phyloP scores from a whole-genome alignment of 2,888 invertebrate genomes.

The Trachelus stipa region DNA sequence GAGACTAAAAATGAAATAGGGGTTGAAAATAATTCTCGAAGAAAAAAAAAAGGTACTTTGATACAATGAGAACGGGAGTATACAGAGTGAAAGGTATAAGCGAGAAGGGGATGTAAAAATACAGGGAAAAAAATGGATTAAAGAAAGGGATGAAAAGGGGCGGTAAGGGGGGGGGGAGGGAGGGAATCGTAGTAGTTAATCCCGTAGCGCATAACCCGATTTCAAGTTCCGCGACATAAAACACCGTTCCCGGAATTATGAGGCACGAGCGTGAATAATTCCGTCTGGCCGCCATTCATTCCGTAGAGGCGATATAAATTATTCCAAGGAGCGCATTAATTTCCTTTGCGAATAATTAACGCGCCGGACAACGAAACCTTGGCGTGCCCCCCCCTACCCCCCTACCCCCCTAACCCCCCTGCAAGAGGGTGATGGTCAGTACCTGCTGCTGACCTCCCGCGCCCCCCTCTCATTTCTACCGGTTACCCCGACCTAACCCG shows the following conservation, averaged over 20 bases:
- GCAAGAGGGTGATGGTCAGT: conserved; percentile 47
- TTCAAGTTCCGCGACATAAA: conserved; percentile 20
- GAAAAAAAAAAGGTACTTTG: background rate
- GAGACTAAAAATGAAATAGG: background rate
- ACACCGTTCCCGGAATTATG: conserved; percentile 35
- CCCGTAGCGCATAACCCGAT: conserved; percentile 23
- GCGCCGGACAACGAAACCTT: conserved; percentile 52
- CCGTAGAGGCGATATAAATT: conserved; percentile 50
- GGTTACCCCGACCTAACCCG: conserved; percentile 1
- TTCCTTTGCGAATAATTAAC: conserved; percentile 62
- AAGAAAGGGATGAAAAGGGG: conserved; percentile 11
- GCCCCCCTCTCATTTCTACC: conserved; percentile 30
- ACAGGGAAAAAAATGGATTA: conserved; percentile 7
- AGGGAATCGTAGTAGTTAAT: conserved; percentile 7
- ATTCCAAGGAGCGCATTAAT: conserved; percentile 56
- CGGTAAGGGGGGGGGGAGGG: too few relatives aligned
- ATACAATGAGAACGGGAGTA: background rate
- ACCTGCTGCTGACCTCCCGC: conserved; percentile 24
- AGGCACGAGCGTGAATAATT: conserved; percentile 56
- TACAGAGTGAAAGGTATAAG: background rate
- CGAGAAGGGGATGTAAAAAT: conserved; percentile 3
- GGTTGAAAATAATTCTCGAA: background rate
- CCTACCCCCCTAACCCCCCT: conserved; percentile 28
- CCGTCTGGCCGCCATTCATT: conserved; percentile 54
- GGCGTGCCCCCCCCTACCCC: conserved; percentile 28